These are phyloP conservation scores for Apodemia duryi DNA, from an alignment of 2,888 invertebrate species.

Conservation along the genomic window DNA sequence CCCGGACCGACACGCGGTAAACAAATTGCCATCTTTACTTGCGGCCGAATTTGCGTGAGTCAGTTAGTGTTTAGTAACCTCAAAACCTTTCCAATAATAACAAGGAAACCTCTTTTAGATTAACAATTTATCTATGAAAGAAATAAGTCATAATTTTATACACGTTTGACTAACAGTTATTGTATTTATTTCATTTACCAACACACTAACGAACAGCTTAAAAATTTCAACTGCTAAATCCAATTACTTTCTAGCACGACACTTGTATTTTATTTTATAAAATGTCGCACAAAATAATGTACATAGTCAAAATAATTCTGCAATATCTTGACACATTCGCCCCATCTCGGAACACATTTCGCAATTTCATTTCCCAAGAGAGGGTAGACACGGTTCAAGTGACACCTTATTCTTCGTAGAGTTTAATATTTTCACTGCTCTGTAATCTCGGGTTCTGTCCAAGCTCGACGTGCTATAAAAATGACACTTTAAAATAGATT, in stretches of 20 bases:
- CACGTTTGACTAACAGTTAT: too few species aligned
- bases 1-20: too few species aligned
- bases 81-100: too few species aligned
- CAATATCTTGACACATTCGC: slow-evolving; percentile 23
- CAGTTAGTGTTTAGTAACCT: too few species aligned
- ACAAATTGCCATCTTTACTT: too few species aligned
- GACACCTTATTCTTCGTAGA: slow-evolving; percentile 58
- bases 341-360: slow-evolving; percentile 50
- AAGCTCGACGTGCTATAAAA: slow-evolving; percentile 33
- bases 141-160: too few species aligned
- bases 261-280: slow-evolving; percentile 7
- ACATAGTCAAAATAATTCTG: slow-evolving; percentile 11
- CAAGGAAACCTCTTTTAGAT: too few species aligned
- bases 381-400: slow-evolving; percentile 45
- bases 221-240: slow-evolving; percentile 1
- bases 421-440: slow-evolving; percentile 52
- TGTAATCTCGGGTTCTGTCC: slow-evolving; percentile 48
- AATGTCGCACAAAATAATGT: slow-evolving; percentile 12
- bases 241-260: background rate
- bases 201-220: background rate
- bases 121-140: too few species aligned
- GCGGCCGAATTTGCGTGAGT: too few species aligned
- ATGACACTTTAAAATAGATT: slow-evolving; percentile 35
- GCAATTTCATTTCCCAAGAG: slow-evolving; percentile 70
- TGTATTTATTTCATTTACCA: too few species aligned